These are phyloP conservation scores for Melieria omissa DNA, from an alignment of 2,888 invertebrate species.

Conservation along the genomic window DNA sequence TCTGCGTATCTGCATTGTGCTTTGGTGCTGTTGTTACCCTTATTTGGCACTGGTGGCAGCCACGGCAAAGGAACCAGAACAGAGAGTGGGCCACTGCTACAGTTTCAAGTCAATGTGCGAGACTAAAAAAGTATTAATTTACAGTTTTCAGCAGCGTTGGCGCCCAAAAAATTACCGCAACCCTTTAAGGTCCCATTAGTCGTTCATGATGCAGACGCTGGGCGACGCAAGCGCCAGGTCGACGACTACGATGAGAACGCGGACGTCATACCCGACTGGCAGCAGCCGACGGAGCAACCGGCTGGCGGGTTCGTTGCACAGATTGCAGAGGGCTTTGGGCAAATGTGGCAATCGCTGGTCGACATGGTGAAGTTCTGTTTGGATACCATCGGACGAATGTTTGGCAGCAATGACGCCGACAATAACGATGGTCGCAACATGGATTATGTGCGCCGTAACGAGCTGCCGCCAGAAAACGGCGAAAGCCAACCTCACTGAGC, in stretches of 20 bases:
- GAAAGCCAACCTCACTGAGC: too few relatives aligned
- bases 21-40: too few relatives aligned
- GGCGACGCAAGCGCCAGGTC: slow-evolving; percentile 29
- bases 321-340: slow-evolving; percentile 48
- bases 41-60: too few relatives aligned
- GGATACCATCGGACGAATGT: slow-evolving; percentile 27
- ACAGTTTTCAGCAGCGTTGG: too few relatives aligned
- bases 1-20: too few relatives aligned
- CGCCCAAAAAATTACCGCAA: too few relatives aligned
- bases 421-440: not conserved
- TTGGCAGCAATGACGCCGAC: slow-evolving; percentile 16
- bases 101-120: too few relatives aligned
- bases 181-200: too few relatives aligned
- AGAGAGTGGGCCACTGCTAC: too few relatives aligned
- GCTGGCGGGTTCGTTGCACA: slow-evolving; percentile 45
- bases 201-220: not conserved
- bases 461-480: not conserved
- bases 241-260: slow-evolving; percentile 54
- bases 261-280: slow-evolving; percentile 49
- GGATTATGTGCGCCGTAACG: not conserved
- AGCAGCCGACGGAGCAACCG: slow-evolving; percentile 39
- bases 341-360: slow-evolving; percentile 52
- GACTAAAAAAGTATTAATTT: too few relatives aligned
- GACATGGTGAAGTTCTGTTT: slow-evolving; percentile 47
- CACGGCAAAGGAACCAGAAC: too few relatives aligned